Conservation (phyloP, 2,113 vertebrate genomes). For the Malurus elegans region DNA sequence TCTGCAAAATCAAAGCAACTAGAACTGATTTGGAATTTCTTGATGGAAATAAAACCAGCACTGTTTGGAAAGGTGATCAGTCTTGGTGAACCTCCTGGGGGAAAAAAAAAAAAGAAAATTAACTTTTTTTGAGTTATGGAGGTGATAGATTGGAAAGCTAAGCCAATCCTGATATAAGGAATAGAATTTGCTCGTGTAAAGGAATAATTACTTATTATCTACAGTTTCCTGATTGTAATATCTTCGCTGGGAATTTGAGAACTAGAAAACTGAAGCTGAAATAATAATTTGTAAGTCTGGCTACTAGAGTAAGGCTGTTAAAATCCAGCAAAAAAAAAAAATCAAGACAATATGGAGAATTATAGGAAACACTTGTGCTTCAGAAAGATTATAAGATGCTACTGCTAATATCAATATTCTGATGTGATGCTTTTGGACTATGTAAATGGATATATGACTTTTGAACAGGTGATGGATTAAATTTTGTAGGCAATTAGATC, state of each 20-base stretch:
- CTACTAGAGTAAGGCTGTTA: neutral
- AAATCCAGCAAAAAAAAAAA: neutral
- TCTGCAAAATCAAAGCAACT: neutral
- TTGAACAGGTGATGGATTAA: neutral
- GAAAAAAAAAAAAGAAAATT: neutral
- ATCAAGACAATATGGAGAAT: neutral
- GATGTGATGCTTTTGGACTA: neutral
- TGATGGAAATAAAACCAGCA: neutral
- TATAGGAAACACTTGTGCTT: neutral
- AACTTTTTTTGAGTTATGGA: neutral
- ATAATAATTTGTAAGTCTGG: neutral
- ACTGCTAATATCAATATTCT: neutral
- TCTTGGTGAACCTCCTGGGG: neutral
- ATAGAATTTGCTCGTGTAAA: neutral
- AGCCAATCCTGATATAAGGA: neutral
- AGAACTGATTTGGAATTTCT: neutral
- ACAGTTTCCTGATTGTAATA: neutral
- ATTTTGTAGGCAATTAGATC: neutral
- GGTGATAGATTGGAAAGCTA: neutral
- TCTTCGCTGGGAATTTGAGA: neutral
- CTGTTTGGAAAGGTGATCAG: neutral
- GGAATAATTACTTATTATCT: neutral
- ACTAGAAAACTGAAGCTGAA: neutral
- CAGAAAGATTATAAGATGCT: neutral
- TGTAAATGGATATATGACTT: neutral